These are phyloP conservation scores for Propithecus coquereli DNA, from an alignment of 2,113 vertebrate genomes.

Conservation along the genomic window DNA sequence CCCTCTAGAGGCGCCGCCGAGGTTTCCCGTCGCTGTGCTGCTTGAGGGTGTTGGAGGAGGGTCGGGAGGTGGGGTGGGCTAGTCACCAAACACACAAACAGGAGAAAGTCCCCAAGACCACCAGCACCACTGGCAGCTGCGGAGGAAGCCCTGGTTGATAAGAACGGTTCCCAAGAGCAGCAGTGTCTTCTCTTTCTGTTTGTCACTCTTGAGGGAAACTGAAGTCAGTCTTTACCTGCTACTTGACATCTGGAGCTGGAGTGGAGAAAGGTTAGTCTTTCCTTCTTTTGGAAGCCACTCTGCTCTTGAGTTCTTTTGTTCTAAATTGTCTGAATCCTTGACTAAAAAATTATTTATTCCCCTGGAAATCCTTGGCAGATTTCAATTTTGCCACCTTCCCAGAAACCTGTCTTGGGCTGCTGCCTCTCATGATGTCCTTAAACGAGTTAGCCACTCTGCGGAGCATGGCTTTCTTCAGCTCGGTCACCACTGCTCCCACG, in stretches of 20 bases:
- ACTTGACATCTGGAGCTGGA: background rate
- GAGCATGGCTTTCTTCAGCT: background rate
- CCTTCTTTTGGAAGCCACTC: constrained; percentile 3
- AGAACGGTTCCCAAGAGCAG: background rate
- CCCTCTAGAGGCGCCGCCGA: constrained; percentile 48
- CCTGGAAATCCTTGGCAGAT: background rate
- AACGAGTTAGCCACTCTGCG: background rate
- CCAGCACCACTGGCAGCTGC: background rate
- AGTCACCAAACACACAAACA: background rate
- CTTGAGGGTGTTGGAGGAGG: background rate
- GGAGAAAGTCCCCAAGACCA: background rate
- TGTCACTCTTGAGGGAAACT: background rate
- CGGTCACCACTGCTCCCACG: background rate
- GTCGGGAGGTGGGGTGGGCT: rapidly evolving
- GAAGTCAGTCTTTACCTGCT: background rate
- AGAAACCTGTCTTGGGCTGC: background rate
- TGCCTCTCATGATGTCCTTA: background rate
- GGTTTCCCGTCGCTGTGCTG: background rate
- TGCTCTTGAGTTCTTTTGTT: background rate
- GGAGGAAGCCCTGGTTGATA: background rate
- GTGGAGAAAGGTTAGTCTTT: background rate
- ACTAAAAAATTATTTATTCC: constrained; percentile 11
- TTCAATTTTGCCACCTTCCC: background rate
- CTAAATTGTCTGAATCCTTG: background rate
- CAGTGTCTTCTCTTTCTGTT: background rate